Evolutionary conservation across 2,888 invertebrate species (phyloP), one percentile per base, ranked within the genome.

Genomic region (Buathra laborator): DNA sequence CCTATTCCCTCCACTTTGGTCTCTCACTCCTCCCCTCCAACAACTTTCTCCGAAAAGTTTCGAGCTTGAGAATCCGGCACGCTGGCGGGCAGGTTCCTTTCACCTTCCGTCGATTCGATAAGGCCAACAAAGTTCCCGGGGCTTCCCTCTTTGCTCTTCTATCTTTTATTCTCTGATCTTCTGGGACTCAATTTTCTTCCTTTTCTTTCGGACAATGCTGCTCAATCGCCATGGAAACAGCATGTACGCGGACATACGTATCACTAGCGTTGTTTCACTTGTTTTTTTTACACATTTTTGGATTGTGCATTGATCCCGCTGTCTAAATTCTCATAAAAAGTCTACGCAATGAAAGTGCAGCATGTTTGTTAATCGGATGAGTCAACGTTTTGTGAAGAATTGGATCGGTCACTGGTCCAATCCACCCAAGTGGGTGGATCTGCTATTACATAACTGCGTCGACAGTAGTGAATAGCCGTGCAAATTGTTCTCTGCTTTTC

Each of bases 21-120:
- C 59, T 6, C 59, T 77, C 51, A 16, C 74, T 32, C 74, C 43
- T 70, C 80, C 44, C 68, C 70, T 46, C 64, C 24, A 16, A 37
- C 62, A 81, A 67, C 75, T 82, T 82, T 78, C 62, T 56, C 46
- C 14, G 59, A 37, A 84, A 78, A 81, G 70, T 83, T 81, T 77
- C 59, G 44, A 53, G 76, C 81, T 66, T 48, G 10, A 16, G 59
- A 68, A 84, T 70, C 43, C 75, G 43, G 76, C 46, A 12, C 46
- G 59, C 59, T 56, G 67, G 71, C 53, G 53, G 43, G 48, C 59
- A 70, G 67, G 16, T 74, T 43, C 62, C 53, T 44, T 68, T 68
- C 67, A 67, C 67, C 67, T 70, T 48, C 43, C 68, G 56, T 16
- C 80, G 53, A 83, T 79, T 83, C 70, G 70, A 84, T 76, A 76